Percentiles rank a stretch among this genome's conserved stretches.
Evolutionary conservation across 2,888 invertebrate species (phyloP).

Genomic region (Exocentrus adspersus): DNA sequence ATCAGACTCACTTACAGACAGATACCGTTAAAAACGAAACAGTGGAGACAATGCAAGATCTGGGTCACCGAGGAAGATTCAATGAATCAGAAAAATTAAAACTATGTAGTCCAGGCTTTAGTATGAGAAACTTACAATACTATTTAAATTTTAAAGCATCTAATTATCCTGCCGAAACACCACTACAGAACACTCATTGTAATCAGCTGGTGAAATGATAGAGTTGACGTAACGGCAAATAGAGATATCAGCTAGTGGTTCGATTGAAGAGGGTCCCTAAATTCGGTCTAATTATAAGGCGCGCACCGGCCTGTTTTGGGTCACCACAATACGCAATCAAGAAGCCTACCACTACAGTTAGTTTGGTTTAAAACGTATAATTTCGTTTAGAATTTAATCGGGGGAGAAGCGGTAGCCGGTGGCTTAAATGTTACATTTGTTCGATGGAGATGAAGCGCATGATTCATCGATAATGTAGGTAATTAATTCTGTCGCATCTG

Average conservation of each 20-base stretch:
- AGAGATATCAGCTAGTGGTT: slow-evolving; percentile 36
- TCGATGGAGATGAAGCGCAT: too few relatives aligned
- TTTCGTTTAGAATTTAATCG: slow-evolving; percentile 49
- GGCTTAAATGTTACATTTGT: slow-evolving; percentile 35
- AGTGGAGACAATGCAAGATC: slow-evolving; percentile 7
- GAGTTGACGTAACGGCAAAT: slow-evolving; percentile 30
- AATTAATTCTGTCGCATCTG: too few relatives aligned
- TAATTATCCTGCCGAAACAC: too few relatives aligned
- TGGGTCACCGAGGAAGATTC: slow-evolving; percentile 14
- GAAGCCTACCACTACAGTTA: slow-evolving; percentile 39
- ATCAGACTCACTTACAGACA: not conserved
- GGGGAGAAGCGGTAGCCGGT: slow-evolving; percentile 21
- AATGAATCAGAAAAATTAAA: not conserved
- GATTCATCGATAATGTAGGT: too few relatives aligned
- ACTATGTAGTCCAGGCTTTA: too few relatives aligned
- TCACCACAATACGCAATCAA: slow-evolving; percentile 55
- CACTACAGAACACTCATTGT: not conserved
- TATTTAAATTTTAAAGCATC: too few relatives aligned
- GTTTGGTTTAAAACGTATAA: slow-evolving; percentile 51
- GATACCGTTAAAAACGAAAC: slow-evolving; percentile 8
- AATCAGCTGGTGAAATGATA: slow-evolving; percentile 27
- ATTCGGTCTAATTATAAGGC: slow-evolving; percentile 50
- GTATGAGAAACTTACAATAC: too few relatives aligned
- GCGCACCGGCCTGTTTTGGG: slow-evolving; percentile 41
- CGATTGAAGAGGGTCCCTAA: slow-evolving; percentile 31